Percentiles rank a stretch among this genome's conserved stretches.
Conservation (phyloP, 2,888 invertebrate genomes). For the Troilus luridus region DNA sequence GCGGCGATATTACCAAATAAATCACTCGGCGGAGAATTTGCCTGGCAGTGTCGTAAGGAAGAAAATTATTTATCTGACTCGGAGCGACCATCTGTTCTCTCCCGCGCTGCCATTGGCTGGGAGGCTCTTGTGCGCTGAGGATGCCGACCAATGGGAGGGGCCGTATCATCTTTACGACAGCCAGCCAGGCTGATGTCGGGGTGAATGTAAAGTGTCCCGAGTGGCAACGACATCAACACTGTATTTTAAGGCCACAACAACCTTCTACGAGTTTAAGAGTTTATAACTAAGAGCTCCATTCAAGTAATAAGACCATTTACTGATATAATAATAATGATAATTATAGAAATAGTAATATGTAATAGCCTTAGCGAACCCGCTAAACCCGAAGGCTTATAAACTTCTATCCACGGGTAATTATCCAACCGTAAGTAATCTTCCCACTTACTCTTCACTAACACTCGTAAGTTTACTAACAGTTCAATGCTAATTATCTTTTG, state of each 20-base stretch:
- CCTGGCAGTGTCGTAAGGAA: conserved; percentile 10
- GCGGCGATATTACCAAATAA: neutral
- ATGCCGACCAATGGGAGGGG: neutral
- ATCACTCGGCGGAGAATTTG: neutral
- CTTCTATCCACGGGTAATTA: too few relatives aligned
- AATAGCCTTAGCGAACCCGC: too few relatives aligned
- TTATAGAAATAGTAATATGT: too few relatives aligned
- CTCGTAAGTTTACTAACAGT: too few relatives aligned
- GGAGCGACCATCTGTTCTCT: neutral
- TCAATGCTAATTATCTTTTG: too few relatives aligned
- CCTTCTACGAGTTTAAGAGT: too few relatives aligned
- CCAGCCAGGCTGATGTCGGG: neutral
- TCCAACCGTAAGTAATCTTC: too few relatives aligned
- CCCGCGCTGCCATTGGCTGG: neutral
- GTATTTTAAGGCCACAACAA: neutral
- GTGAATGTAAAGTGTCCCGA: neutral
- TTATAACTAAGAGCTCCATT: too few relatives aligned
- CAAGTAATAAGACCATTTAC: too few relatives aligned
- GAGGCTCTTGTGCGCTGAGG: neutral
- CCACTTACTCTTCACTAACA: too few relatives aligned
- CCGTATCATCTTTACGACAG: neutral
- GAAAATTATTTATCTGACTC: neutral
- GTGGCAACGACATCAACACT: neutral
- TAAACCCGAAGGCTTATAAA: too few relatives aligned
- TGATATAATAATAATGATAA: too few relatives aligned